A percentile compares a stretch with the other conserved stretches of the same genome.
phyloP scores from a whole-genome alignment of 2,113 vertebrate species.

The Forbesichthys papilliferus region DNA sequence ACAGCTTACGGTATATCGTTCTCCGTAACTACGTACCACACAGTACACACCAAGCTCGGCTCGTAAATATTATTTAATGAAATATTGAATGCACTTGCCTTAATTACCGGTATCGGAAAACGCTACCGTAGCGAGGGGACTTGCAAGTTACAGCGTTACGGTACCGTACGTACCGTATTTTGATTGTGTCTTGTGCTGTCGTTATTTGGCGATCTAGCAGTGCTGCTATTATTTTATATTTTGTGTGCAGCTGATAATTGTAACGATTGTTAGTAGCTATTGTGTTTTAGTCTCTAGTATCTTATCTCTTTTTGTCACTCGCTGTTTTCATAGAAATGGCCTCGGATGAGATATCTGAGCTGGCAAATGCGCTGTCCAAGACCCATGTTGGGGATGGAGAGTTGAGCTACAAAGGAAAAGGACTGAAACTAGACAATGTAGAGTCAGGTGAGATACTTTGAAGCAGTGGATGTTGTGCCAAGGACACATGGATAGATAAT shows the following conservation, averaged over 20 bases:
- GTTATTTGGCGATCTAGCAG: too few relatives aligned
- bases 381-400: constrained; percentile 89
- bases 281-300: neutral
- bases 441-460: constrained; percentile 83
- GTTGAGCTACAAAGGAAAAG: constrained; percentile 90
- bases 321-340: constrained; percentile 73
- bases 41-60: too few relatives aligned
- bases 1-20: too few relatives aligned
- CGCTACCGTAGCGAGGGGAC: too few relatives aligned
- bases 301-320: neutral
- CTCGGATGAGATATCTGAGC: constrained; percentile 87
- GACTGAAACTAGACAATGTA: constrained; percentile 89
- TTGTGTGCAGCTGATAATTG: neutral
- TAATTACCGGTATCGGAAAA: too few relatives aligned
- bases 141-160: too few relatives aligned
- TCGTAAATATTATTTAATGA: too few relatives aligned
- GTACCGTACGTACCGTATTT: too few relatives aligned
- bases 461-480: neutral
- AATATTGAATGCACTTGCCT: too few relatives aligned
- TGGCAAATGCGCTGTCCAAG: constrained; percentile 87
- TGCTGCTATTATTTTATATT: neutral
- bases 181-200: too few relatives aligned
- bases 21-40: too few relatives aligned
- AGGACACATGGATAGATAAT: too few relatives aligned
- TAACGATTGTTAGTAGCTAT: neutral